Evolutionary conservation across 2,888 invertebrate species (phyloP), one percentile per base, ranked within the genome.

Genomic region (Candidula unifasciata): DNA sequence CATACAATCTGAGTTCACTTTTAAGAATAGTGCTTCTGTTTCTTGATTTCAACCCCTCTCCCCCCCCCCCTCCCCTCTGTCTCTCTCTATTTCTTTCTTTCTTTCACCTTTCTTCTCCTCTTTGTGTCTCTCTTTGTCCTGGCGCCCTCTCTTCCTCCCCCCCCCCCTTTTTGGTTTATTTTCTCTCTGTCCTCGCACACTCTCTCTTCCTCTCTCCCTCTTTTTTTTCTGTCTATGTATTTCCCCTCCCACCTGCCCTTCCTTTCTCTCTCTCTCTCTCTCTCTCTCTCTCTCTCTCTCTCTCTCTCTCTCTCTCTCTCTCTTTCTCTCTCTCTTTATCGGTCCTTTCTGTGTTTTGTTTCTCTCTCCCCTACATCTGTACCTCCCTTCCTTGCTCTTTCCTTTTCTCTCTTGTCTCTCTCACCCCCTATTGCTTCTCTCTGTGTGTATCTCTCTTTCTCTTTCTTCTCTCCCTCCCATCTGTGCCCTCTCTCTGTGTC

Each of bases 291-390:
- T 79, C 30, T 79, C 44, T 66, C 35, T 79, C 60, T 79, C 66
- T 66, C 66, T 64, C 79, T 79, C 77, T 79, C 64, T 79, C n/a
- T 66, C 66, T 79, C 79, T 79, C 66, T 66, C 66, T 79, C 79
- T 79, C 44, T 66, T 24, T 64, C 79, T 79, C 35, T 27, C n/a
- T n/a, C n/a, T n/a, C n/a, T n/a, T n/a, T n/a, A n/a, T n/a, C n/a
- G n/a, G n/a, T 64, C 64, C 60, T 44, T 37, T 37, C 60, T 30
- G 64, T n/a, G 27, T 24, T 64, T 18, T 66, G n/a, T n/a, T 35
- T 69, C 33, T 44, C 24, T 52, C 52, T 80, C 69, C 21, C 69
- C 30, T 6, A 6, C 44, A 10, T 44, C 44, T 1, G 8, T 44
- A n/a, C n/a, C 44, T 44, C 44, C 13, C 44, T 44, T 10, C 44